Evolutionary conservation across 2,113 vertebrate genomes (phyloP).

Genomic region (Anarhynchus alexandrinus): DNA sequence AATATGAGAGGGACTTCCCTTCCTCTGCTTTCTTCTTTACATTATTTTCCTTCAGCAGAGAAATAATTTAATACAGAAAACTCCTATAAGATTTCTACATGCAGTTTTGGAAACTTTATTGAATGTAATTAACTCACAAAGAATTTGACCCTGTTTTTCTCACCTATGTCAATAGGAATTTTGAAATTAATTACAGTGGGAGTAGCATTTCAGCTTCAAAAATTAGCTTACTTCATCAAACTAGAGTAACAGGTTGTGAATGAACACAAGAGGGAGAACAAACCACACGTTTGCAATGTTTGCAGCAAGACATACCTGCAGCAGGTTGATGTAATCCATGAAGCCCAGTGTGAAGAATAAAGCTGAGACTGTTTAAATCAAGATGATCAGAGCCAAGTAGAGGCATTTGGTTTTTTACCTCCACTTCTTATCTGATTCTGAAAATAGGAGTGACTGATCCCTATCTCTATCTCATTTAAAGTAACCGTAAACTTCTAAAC

Average conservation of each 20-base stretch:
- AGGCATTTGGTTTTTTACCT: background rate
- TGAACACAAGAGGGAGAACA: constrained; percentile 63
- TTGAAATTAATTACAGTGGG: background rate
- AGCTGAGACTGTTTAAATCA: background rate
- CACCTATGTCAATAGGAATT: background rate
- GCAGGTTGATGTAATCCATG: background rate
- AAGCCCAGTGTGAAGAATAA: background rate
- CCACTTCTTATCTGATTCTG: background rate
- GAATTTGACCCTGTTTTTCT: background rate
- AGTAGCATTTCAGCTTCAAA: background rate
- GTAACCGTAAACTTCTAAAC: background rate
- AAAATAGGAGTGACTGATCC: background rate
- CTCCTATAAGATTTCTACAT: background rate
- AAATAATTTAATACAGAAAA: background rate
- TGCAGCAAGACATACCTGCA: background rate
- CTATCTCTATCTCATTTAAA: background rate
- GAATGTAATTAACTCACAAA: background rate
- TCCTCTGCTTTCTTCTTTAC: background rate
- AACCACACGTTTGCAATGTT: background rate
- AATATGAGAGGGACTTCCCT: background rate
- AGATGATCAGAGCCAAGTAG: background rate
- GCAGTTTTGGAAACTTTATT: background rate
- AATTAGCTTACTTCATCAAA: background rate
- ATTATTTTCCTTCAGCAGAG: background rate
- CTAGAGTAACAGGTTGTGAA: background rate